Percentiles rank a stretch among this genome's conserved stretches.
These are phyloP conservation scores for Hydrolagus affinis DNA, from an alignment of 2,113 vertebrate genomes.

Conservation along the genomic window DNA sequence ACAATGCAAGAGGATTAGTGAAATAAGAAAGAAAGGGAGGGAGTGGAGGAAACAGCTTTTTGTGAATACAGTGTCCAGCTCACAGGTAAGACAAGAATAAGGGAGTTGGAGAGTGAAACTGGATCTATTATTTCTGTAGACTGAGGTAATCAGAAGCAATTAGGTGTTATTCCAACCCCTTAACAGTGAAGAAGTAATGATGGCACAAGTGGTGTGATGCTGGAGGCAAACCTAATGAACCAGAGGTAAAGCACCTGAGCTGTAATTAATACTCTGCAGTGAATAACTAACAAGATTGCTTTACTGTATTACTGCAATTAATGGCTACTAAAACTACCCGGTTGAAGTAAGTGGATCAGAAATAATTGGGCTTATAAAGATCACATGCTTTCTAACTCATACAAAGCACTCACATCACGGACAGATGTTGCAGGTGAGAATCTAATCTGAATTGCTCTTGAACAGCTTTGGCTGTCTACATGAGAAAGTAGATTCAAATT, in stretches of 20 bases:
- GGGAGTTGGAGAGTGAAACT: not conserved
- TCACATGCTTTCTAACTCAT: not conserved
- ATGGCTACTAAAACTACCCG: constrained; percentile 11
- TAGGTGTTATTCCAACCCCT: constrained; percentile 6
- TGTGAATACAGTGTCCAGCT: not conserved
- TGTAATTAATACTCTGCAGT: constrained; percentile 1
- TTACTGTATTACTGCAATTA: too few species aligned
- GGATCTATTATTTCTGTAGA: not conserved
- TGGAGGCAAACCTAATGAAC: not conserved
- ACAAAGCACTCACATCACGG: not conserved
- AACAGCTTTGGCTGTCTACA: not conserved
- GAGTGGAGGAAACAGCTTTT: constrained; percentile 1
- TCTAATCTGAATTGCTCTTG: not conserved
- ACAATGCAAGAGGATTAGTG: constrained; percentile 19
- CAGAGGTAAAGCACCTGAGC: constrained; percentile 12
- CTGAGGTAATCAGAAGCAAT: not conserved
- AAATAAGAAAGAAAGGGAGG: not conserved
- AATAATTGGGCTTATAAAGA: not conserved
- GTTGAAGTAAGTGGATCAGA: not conserved
- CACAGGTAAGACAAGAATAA: not conserved
- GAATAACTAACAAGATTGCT: not conserved
- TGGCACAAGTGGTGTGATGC: not conserved
- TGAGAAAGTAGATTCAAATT: not conserved
- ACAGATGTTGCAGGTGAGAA: not conserved
- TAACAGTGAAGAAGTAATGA: not conserved